Percentiles rank a stretch among this genome's conserved stretches.
Evolutionary conservation across 2,113 vertebrate genomes (phyloP).

Genomic region (Bufo gargarizans): DNA sequence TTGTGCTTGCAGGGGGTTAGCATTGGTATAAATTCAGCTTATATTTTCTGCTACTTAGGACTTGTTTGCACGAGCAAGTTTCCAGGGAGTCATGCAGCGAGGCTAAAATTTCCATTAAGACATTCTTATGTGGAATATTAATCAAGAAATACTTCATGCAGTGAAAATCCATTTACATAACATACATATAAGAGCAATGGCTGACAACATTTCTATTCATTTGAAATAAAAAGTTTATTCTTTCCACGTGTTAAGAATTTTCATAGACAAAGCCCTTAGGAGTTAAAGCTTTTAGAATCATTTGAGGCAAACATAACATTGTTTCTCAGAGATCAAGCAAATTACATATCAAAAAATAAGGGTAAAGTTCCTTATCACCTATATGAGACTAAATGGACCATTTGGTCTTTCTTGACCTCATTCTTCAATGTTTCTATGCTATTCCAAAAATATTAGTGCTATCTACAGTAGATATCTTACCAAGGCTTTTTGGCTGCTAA

Average conservation of each 20-base stretch:
- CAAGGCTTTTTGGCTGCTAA: not conserved
- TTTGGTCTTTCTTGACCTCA: too few species aligned
- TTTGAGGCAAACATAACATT: not conserved
- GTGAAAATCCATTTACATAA: conserved; percentile 10
- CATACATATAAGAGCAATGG: not conserved
- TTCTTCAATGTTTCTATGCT: too few species aligned
- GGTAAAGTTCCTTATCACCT: not conserved
- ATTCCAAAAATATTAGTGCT: not conserved
- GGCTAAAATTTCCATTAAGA: conserved; percentile 23
- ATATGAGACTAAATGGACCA: not conserved
- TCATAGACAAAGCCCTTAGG: not conserved
- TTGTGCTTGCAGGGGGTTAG: not conserved
- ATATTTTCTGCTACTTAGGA: conserved; percentile 1
- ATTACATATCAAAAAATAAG: not conserved
- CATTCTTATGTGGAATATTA: not conserved
- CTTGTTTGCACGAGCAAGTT: not conserved
- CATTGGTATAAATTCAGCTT: not conserved
- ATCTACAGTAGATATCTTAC: not conserved
- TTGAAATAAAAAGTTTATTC: not conserved
- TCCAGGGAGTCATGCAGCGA: not conserved
- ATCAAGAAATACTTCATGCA: not conserved
- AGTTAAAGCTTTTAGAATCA: not conserved
- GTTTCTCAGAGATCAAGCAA: not conserved
- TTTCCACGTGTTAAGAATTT: not conserved
- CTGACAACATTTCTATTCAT: not conserved